Conservation (phyloP, 2,113 vertebrate species). For the Entosphenus tridentatus region DNA sequence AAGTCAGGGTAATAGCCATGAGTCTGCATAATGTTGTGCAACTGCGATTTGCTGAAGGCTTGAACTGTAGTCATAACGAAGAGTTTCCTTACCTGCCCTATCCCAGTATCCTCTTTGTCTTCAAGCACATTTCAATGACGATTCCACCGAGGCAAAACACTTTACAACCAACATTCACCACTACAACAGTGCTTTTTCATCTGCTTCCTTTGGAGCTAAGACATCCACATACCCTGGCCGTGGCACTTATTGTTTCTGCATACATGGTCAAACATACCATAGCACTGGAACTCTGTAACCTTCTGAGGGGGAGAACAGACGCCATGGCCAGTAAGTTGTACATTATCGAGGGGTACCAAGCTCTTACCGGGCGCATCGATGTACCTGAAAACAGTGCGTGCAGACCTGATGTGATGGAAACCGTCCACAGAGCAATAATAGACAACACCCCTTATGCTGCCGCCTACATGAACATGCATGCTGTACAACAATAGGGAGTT, state of each 20-base stretch:
- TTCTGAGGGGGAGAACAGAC: not conserved
- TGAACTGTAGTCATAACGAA: not conserved
- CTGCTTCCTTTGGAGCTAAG: not conserved
- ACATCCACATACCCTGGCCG: not conserved
- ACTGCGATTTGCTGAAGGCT: constrained; percentile 1
- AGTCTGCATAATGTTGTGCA: not conserved
- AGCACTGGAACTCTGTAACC: constrained; percentile 1
- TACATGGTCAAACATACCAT: not conserved
- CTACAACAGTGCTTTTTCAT: not conserved
- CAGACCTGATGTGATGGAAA: constrained; percentile 5
- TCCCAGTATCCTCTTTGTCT: not conserved
- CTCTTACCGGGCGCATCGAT: not conserved
- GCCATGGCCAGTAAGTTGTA: not conserved
- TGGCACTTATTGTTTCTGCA: not conserved
- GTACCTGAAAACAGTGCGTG: not conserved
- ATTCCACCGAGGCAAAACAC: not conserved
- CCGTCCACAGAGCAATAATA: not conserved
- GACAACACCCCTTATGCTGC: constrained; percentile 1
- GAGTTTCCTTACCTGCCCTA: not conserved
- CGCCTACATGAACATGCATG: constrained; percentile 2
- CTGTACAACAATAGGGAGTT: not conserved
- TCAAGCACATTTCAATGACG: not conserved
- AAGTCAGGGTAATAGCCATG: not conserved
- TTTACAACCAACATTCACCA: not conserved
- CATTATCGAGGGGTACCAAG: not conserved